These are phyloP conservation scores for Zaprionus camerounensis DNA, from an alignment of 1,140 invertebrate genomes.

Conservation along the genomic window DNA sequence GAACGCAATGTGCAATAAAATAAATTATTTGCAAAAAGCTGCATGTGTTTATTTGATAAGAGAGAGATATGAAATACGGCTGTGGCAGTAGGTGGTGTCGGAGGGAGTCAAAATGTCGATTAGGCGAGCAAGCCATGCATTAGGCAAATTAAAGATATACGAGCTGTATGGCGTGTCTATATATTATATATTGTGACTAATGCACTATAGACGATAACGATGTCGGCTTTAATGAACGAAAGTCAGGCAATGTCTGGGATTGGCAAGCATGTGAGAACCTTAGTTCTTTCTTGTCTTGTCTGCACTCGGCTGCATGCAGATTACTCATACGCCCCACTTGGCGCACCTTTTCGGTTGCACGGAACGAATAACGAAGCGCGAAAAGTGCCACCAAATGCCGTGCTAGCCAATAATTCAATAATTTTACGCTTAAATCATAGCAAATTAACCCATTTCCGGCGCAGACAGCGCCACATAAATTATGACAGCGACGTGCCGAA, in stretches of 20 bases:
- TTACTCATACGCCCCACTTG: conserved; percentile 60
- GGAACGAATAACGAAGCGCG: conserved; percentile 49
- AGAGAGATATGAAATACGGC: conserved; percentile 17
- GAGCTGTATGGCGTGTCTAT: neutral
- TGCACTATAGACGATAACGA: conserved; percentile 31
- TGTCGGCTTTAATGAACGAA: conserved; percentile 35
- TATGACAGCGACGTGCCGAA: conserved; percentile 57
- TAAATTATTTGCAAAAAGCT: conserved; percentile 32
- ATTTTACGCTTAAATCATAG: conserved; percentile 83
- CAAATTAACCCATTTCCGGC: conserved; percentile 82
- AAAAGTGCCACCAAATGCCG: conserved; percentile 64
- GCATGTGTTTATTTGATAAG: conserved; percentile 29
- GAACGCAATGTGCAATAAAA: conserved; percentile 25
- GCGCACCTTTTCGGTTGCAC: conserved; percentile 36
- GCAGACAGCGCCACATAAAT: conserved; percentile 81
- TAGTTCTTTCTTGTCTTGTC: neutral
- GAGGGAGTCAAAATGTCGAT: neutral
- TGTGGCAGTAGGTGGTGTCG: neutral
- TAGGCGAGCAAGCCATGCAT: conserved; percentile 21
- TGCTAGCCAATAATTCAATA: conserved; percentile 79
- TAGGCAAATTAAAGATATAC: conserved; percentile 35
- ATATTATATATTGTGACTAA: conserved; percentile 10
- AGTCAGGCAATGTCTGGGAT: conserved; percentile 58
- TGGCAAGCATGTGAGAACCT: neutral
- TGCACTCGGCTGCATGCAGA: conserved; percentile 65